A percentile compares a stretch with the other conserved stretches of the same genome.
phyloP scores from a whole-genome alignment of 2,113 vertebrate species.

The Neogale vison region DNA sequence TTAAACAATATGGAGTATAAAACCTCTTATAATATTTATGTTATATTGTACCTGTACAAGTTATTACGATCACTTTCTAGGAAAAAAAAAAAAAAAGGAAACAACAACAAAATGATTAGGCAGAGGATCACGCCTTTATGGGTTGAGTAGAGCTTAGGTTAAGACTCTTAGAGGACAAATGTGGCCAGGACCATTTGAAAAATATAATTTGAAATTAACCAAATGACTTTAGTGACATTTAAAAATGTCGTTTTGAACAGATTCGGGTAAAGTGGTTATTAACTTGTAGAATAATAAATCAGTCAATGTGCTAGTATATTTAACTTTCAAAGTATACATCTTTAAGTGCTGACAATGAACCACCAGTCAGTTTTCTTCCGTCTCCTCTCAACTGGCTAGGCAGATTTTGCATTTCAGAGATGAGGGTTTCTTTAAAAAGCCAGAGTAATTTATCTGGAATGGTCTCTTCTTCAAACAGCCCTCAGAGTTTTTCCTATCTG shows the following conservation, averaged over 20 bases:
- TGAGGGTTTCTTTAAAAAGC: neutral
- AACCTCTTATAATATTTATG: neutral
- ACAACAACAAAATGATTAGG: neutral
- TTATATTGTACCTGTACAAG: neutral
- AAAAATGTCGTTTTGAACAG: constrained; percentile 44
- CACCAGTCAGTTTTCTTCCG: neutral
- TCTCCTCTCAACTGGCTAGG: neutral
- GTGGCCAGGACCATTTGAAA: neutral
- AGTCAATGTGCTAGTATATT: neutral
- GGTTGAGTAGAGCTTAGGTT: neutral
- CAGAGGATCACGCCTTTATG: neutral
- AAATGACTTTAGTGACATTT: constrained; percentile 54
- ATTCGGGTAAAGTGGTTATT: constrained; percentile 15
- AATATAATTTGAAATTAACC: constrained; percentile 35
- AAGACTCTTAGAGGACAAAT: neutral
- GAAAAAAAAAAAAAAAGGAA: neutral
- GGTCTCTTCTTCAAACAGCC: neutral
- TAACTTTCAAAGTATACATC: neutral
- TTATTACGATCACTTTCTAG: neutral
- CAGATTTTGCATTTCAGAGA: neutral
- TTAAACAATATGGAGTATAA: neutral
- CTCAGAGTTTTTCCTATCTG: neutral
- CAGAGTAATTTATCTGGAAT: neutral
- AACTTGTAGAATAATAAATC: constrained; percentile 24
- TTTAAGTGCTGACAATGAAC: neutral